Conservation (phyloP, 2,888 invertebrate genomes). For the Erebia epiphron region DNA sequence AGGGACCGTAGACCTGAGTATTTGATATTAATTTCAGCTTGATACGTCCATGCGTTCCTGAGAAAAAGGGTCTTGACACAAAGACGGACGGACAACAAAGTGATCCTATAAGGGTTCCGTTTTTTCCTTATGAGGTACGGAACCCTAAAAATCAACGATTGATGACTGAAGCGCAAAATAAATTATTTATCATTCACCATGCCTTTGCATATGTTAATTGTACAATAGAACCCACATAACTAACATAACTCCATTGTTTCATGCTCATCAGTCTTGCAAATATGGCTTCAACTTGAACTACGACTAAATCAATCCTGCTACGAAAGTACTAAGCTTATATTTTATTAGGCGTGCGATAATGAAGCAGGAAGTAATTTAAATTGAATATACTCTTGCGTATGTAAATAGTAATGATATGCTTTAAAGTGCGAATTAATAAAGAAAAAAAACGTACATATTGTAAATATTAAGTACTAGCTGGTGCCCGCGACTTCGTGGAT, state of each 20-base stretch:
- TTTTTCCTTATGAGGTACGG: too few species aligned
- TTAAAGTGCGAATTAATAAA: conserved; percentile 24
- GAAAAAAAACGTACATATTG: conserved; percentile 20
- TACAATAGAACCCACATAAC: conserved; percentile 4
- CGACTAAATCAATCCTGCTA: conserved; percentile 11
- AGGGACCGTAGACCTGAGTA: too few species aligned
- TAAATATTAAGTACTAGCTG: background rate
- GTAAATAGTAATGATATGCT: conserved; percentile 11
- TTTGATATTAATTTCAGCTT: too few species aligned
- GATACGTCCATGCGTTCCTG: too few species aligned
- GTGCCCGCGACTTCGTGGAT: background rate
- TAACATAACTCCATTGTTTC: conserved; percentile 16
- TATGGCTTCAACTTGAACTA: conserved; percentile 6
- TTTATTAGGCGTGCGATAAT: conserved; percentile 14
- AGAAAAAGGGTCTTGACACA: too few species aligned
- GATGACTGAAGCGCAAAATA: conserved; percentile 5
- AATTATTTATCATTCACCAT: conserved; percentile 18
- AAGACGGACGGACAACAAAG: too few species aligned
- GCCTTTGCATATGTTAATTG: conserved; percentile 3
- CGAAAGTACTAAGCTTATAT: conserved; percentile 6
- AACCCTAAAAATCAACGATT: background rate
- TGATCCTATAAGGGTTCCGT: too few species aligned
- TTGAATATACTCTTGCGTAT: conserved; percentile 21
- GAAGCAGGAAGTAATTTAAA: conserved; percentile 34
- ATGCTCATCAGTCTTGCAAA: conserved; percentile 11